A percentile compares a stretch with the other conserved stretches of the same genome.
Conservation (phyloP, 1,140 invertebrate species). For the Dendrolimus kikuchii region DNA sequence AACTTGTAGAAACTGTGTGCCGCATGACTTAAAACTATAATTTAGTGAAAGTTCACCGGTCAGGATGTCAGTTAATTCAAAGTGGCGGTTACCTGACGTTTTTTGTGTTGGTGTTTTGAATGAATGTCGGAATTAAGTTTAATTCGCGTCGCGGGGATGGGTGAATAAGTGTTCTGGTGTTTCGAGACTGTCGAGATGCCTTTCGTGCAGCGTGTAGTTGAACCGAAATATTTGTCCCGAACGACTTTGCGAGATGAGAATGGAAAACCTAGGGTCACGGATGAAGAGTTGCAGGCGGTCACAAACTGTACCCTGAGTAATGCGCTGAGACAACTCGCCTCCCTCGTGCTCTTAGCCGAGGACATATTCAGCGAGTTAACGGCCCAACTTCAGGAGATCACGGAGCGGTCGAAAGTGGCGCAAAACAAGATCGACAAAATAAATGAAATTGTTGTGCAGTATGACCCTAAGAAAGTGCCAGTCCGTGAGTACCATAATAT, state of each 20-base stretch:
- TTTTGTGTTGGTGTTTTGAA: slow-evolving; percentile 69
- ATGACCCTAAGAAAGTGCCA: slow-evolving; percentile 85
- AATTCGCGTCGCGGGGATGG: slow-evolving; percentile 59
- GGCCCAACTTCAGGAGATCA: slow-evolving; percentile 78
- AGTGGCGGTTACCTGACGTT: slow-evolving; percentile 71
- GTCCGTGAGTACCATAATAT: slow-evolving; percentile 81
- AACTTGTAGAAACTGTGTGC: slow-evolving; percentile 21
- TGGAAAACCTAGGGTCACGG: slow-evolving; percentile 73
- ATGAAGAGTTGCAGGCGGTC: slow-evolving; percentile 82
- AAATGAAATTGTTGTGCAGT: slow-evolving; percentile 74
- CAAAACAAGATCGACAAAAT: slow-evolving; percentile 76
- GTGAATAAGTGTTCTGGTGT: slow-evolving; percentile 52
- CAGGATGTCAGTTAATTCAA: slow-evolving; percentile 70
- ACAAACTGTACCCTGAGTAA: slow-evolving; percentile 85
- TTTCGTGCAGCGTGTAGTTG: slow-evolving; percentile 80
- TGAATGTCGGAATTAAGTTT: slow-evolving; percentile 64
- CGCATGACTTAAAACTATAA: slow-evolving; percentile 19
- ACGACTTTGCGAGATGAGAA: slow-evolving; percentile 73
- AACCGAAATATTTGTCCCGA: slow-evolving; percentile 79
- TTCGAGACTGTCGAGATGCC: slow-evolving; percentile 73
- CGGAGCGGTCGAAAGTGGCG: slow-evolving; percentile 76
- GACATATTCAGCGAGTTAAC: slow-evolving; percentile 84
- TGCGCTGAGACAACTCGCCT: slow-evolving; percentile 83
- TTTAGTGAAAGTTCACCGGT: slow-evolving; percentile 51
- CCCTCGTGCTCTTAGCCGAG: slow-evolving; percentile 82